A percentile compares a stretch with the other conserved stretches of the same genome.
Conservation (phyloP, 2,113 vertebrate species). For the Dromiciops gliroides region DNA sequence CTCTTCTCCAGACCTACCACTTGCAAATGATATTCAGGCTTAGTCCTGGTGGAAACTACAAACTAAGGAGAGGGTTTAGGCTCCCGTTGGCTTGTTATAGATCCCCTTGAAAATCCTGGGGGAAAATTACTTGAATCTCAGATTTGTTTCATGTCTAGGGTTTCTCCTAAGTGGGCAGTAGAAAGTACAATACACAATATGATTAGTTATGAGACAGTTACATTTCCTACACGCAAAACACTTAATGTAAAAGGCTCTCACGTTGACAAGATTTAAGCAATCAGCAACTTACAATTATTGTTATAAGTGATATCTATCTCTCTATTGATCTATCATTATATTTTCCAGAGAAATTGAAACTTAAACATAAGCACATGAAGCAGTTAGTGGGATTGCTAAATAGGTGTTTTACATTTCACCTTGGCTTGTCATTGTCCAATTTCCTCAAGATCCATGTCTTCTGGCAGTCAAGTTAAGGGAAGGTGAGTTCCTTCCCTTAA, state of each 20-base stretch:
- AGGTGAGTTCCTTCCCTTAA: background rate
- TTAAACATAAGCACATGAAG: background rate
- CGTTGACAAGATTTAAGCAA: background rate
- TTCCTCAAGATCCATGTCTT: background rate
- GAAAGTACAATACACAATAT: background rate
- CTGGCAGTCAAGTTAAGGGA: background rate
- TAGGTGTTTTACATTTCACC: background rate
- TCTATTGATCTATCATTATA: background rate
- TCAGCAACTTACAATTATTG: background rate
- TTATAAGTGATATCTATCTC: background rate
- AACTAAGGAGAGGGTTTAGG: background rate
- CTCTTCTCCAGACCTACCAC: background rate
- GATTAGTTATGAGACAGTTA: background rate
- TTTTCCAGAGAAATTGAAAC: background rate
- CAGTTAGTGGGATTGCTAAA: background rate
- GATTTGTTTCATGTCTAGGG: background rate
- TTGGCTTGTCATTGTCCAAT: background rate
- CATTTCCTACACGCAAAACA: background rate
- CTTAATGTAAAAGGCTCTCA: background rate
- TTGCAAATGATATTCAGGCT: background rate
- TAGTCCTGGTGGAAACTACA: background rate
- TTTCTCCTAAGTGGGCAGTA: background rate
- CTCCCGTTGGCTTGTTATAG: background rate
- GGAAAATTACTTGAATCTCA: background rate
- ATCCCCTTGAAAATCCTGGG: background rate